Percentiles rank a stretch among this genome's conserved stretches.
Conservation (phyloP, 2,888 invertebrate genomes). For the Biston betularia region DNA sequence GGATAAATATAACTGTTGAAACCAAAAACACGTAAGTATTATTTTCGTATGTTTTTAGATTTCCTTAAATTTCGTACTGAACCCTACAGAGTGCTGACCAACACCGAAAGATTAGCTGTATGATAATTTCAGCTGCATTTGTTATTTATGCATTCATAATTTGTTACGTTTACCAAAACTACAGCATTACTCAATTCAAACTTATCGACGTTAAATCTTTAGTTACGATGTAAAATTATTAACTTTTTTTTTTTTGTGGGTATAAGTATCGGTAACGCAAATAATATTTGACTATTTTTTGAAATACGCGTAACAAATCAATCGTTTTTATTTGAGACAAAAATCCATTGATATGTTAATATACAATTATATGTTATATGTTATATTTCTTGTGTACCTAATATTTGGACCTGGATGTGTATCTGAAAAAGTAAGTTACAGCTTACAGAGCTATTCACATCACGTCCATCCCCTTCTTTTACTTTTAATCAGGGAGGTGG, state of each 20-base stretch:
- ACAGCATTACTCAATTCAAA: background rate
- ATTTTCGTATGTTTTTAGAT: too few relatives aligned
- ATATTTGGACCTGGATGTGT: background rate
- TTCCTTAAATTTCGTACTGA: background rate
- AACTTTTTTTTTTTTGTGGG: background rate
- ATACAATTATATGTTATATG: background rate
- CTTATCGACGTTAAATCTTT: background rate
- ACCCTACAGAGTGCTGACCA: too few relatives aligned
- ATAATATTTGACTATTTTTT: too few relatives aligned
- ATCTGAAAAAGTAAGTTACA: conserved; percentile 5
- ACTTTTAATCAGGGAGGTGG: background rate
- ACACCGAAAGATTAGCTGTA: background rate
- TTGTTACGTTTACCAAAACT: background rate
- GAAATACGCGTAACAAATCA: too few relatives aligned
- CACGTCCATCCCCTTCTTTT: background rate
- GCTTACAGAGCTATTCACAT: too few relatives aligned
- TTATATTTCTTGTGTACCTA: conserved; percentile 1
- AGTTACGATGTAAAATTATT: too few relatives aligned
- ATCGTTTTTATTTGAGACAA: background rate
- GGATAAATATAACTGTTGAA: background rate
- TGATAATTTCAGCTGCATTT: background rate
- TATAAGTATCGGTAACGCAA: background rate
- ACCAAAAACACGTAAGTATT: too few relatives aligned
- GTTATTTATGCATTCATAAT: background rate
- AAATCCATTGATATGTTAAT: background rate